Base-by-base conservation (phyloP, 2,888 invertebrate species). In the Tinea semifulvella region DNA sequence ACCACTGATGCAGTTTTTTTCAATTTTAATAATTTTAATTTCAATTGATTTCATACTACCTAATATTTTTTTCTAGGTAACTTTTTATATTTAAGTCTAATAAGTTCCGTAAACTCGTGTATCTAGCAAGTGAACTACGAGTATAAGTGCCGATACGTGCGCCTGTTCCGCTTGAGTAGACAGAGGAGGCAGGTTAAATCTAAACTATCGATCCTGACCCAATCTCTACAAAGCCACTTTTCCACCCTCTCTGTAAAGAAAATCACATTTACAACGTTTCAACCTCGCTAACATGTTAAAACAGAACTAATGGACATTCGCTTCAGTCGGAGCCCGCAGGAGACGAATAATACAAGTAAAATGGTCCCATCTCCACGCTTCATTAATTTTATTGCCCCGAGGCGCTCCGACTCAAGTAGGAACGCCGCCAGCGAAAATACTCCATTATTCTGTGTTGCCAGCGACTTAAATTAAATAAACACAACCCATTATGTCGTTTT, bases 221-320 rank as follows among this genome's bases (percentile, higher is more conserved):
- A 69, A 71, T 69, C 70, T 69, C 71, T 68, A 53, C 61, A 60
- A n/a, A 36, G 71, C 73, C 68, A 73, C 73, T 76, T 67, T 69
- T 72, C 75, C 72, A 73, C 74, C 77, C 79, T 68, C 76, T 67
- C 71, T 65, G 63, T 63, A 68, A 63, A 75, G 74, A 74, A 79
- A 80, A 80, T 80, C 77, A 75, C 72, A 80, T 80, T 80, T 79
- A 73, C 75, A 77, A 76, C 74, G 73, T 79, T 79, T 80, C 80
- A 79, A 77, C 77, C 69, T 77, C 75, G 75, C 79, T 80, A 80
- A 80, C 79, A 80, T 79, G 80, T 80, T 80, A 79, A 80, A 80
- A 80, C 77, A 79, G 80, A 80, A 80, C 80, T 79, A 80, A 80
- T 80, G 79, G 79, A 79, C 79, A 80, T 80, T 80, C 79, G 79